phyloP scores from a whole-genome alignment of 2,888 invertebrate genomes.

The Patella ulyssiponensis region DNA sequence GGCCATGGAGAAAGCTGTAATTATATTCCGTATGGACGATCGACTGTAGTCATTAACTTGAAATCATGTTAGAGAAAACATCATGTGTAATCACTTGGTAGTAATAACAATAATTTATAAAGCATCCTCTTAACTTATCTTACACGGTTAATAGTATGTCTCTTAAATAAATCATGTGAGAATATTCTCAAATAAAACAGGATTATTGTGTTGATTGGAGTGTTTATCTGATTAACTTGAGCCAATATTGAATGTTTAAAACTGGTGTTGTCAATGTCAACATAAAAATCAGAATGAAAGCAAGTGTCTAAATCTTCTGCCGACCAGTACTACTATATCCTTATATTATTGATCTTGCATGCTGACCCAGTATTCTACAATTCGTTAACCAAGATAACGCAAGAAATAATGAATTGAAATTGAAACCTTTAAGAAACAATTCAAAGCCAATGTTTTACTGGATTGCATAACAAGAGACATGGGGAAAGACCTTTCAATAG shows the following conservation, averaged over 20 bases:
- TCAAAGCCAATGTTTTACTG: no score
- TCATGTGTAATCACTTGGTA: no score
- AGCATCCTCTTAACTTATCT: not conserved
- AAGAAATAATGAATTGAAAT: not conserved
- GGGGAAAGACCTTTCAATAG: no score
- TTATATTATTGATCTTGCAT: not conserved
- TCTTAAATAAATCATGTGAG: not conserved
- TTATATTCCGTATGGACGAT: no score
- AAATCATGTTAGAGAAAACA: no score
- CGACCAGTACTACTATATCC: not conserved
- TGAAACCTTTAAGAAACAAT: no score
- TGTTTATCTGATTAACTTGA: not conserved
- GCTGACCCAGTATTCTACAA: no score
- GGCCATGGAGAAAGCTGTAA: no score
- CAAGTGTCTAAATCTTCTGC: not conserved
- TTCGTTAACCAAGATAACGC: no score
- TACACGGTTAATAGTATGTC: not conserved
- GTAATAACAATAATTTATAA: no score
- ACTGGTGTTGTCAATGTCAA: constrained; percentile 8
- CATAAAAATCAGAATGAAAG: not conserved
- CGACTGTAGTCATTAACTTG: no score
- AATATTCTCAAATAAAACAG: constrained; percentile 2
- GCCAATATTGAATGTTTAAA: not conserved
- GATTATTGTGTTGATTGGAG: not conserved
- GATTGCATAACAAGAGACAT: no score